Evolutionary conservation across 2,888 invertebrate species (phyloP).

Genomic region (Agrotis exclamationis): DNA sequence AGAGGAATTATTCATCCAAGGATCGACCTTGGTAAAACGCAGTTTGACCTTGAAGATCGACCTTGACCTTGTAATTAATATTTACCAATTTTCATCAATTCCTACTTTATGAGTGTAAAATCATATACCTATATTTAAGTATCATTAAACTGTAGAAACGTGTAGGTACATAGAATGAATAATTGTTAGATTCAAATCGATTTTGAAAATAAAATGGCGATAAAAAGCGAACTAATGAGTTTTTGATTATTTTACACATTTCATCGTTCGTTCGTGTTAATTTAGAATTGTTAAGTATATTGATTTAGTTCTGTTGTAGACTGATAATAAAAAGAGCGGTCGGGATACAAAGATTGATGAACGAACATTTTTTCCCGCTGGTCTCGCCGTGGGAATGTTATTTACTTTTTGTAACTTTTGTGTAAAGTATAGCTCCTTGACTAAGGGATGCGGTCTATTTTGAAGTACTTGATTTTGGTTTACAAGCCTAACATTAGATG

Average conservation of each 20-base stretch:
- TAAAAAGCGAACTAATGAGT: slow-evolving; percentile 47
- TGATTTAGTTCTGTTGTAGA: slow-evolving; percentile 17
- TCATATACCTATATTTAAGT: neutral
- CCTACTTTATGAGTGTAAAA: neutral
- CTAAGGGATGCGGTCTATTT: neutral
- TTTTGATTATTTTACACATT: slow-evolving; percentile 55
- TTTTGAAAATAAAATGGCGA: slow-evolving; percentile 38
- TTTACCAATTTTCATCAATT: neutral
- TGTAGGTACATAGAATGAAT: slow-evolving; percentile 27
- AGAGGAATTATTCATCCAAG: neutral
- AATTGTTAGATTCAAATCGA: slow-evolving; percentile 9
- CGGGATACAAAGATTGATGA: slow-evolving; percentile 21
- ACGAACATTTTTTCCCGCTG: neutral
- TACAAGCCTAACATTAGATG: neutral
- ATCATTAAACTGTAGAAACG: slow-evolving; percentile 6
- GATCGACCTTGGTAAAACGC: too few species aligned
- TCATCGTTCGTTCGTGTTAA: slow-evolving; percentile 4
- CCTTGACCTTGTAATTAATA: too few species aligned
- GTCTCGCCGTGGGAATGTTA: too few species aligned
- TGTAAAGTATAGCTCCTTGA: neutral
- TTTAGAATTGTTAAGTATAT: slow-evolving; percentile 1
- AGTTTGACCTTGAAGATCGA: too few species aligned
- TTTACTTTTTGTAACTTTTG: neutral
- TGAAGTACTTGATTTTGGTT: neutral
- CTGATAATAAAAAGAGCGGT: slow-evolving; percentile 2